Conservation (phyloP, 2,797 vertebrate species). For the Pseudomugil tenellus region DNA sequence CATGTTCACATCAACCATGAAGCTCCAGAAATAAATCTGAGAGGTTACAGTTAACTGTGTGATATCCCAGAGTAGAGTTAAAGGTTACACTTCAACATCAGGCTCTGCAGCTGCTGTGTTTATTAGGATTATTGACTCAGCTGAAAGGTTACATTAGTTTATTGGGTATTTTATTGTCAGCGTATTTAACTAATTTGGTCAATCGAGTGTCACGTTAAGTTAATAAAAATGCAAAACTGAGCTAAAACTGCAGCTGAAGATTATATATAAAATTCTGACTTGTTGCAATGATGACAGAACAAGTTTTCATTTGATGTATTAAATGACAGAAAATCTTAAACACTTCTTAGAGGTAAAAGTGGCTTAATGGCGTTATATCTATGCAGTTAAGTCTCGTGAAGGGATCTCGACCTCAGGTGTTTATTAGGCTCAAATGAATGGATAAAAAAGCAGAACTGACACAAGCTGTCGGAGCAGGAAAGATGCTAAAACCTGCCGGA, state of each 20-base stretch:
- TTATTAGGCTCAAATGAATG: too few relatives aligned
- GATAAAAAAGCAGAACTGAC: too few relatives aligned
- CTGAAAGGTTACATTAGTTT: conserved; percentile 19
- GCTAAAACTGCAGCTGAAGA: not conserved
- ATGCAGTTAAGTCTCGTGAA: not conserved
- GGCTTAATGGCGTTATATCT: not conserved
- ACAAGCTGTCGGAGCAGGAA: not conserved
- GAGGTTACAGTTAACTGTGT: conserved; percentile 38
- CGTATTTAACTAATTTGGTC: not conserved
- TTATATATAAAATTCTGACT: too few relatives aligned
- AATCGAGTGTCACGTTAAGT: not conserved
- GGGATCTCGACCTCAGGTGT: too few relatives aligned
- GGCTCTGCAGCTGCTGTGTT: not conserved
- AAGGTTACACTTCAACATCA: not conserved
- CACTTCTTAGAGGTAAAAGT: not conserved
- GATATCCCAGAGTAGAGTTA: conserved; percentile 3
- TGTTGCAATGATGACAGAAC: too few relatives aligned
- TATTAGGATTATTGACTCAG: conserved; percentile 4
- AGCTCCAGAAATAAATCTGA: conserved; percentile 28
- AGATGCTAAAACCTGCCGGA: not conserved
- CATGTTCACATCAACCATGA: conserved; percentile 29
- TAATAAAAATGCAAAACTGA: not conserved
- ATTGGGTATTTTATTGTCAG: not conserved
- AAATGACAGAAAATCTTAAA: not conserved
- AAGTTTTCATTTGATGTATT: not conserved